These are phyloP conservation scores for Stenurella melanura DNA, from an alignment of 2,888 invertebrate species.

Conservation along the genomic window DNA sequence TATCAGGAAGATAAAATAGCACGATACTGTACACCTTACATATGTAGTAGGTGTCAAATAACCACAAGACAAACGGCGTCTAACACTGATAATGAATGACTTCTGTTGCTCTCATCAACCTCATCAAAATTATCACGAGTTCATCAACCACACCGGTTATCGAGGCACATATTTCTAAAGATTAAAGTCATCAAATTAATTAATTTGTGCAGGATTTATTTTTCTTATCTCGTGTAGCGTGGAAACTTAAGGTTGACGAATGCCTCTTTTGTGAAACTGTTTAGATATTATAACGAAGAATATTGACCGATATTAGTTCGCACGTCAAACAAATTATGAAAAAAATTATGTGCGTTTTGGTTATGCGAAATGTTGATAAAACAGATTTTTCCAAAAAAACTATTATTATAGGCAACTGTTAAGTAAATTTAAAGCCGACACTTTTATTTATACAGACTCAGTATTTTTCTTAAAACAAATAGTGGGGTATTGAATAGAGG, in stretches of 20 bases:
- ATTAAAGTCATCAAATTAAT: slow-evolving; percentile 8
- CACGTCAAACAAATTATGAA: no score
- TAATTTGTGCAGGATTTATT: background rate
- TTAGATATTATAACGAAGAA: no score
- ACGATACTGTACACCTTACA: slow-evolving; percentile 57
- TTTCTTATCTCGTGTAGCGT: background rate
- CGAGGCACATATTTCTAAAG: slow-evolving; percentile 5
- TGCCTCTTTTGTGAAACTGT: background rate
- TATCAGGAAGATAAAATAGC: slow-evolving; percentile 19
- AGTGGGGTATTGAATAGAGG: no score
- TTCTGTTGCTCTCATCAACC: slow-evolving; percentile 28
- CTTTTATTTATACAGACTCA: no score
- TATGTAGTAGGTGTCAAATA: slow-evolving; percentile 58
- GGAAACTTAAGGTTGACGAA: background rate
- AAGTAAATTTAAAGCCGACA: no score
- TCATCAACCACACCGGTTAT: slow-evolving; percentile 11
- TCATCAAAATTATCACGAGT: slow-evolving; percentile 35
- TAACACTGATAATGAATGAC: slow-evolving; percentile 45
- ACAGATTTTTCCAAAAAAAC: no score
- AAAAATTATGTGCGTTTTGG: no score
- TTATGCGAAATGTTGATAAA: no score
- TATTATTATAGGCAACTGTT: no score
- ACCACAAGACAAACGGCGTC: slow-evolving; percentile 47
- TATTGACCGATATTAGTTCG: no score
- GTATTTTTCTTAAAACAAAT: no score